Conservation (phyloP, 53 echinoderm and acorn worm species). For the Antedon mediterranea region DNA sequence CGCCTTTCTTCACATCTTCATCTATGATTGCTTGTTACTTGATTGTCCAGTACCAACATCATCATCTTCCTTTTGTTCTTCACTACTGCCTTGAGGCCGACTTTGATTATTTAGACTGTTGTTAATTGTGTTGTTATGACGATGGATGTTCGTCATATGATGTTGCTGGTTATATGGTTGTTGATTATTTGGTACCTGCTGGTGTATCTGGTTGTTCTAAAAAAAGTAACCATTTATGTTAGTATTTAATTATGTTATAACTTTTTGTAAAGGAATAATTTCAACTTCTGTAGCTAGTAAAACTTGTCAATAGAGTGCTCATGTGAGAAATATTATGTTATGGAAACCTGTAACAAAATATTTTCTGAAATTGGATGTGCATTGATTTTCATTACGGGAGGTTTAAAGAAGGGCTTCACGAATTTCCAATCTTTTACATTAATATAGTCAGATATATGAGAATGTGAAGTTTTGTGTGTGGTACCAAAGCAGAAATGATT, state of each 20-base stretch:
- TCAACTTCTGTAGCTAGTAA: no score
- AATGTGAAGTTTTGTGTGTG: no score
- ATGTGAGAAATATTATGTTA: no score
- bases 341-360: no score
- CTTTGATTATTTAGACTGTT: conserved; percentile 68
- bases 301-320: no score
- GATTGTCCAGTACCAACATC: background rate
- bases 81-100: conserved; percentile 34
- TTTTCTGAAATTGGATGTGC: no score
- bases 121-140: conserved; percentile 91
- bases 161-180: conserved; percentile 32
- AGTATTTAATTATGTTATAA: background rate
- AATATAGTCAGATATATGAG: no score
- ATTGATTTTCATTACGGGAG: no score
- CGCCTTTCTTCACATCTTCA: no score
- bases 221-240: background rate
- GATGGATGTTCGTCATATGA: conserved; percentile 41
- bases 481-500: no score
- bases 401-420: no score
- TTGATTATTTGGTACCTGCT: conserved; percentile 86
- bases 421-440: no score
- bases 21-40: conserved; percentile 2
- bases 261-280: background rate
- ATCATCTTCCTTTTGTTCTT: background rate
- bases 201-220: conserved; percentile 88